Conservation (phyloP, 2,113 vertebrate species). For the Etheostoma spectabile region DNA sequence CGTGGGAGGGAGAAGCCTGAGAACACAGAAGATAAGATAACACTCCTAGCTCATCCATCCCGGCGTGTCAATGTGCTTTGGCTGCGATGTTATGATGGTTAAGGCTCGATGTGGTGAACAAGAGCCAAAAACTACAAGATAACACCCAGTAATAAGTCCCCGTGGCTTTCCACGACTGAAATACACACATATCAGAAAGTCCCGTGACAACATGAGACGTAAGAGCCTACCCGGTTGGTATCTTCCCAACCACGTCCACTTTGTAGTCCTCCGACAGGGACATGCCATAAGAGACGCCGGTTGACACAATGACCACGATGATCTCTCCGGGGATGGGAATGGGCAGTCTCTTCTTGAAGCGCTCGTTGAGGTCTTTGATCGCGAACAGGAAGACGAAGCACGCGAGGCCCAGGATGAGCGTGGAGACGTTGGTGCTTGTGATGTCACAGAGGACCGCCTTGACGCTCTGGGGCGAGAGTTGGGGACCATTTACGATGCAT, state of each 20-base stretch:
- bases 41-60: background rate
- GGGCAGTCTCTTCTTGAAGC: constrained; percentile 92
- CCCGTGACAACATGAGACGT: background rate
- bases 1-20: constrained; percentile 88
- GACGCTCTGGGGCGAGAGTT: constrained; percentile 84
- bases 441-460: constrained; percentile 88
- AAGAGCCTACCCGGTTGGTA: constrained; percentile 90
- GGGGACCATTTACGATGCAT: background rate
- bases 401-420: constrained; percentile 87
- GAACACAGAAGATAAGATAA: constrained; percentile 11
- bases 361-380: constrained; percentile 91
- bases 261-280: constrained; percentile 84
- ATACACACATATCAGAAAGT: background rate
- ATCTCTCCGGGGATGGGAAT: constrained; percentile 98
- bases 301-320: constrained; percentile 94
- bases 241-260: constrained; percentile 90
- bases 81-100: background rate
- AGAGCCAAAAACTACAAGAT: background rate
- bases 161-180: background rate
- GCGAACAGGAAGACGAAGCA: constrained; percentile 89
- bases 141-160: too few species aligned
- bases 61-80: background rate
- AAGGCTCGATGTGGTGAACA: background rate
- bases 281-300: constrained; percentile 91
- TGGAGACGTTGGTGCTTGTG: constrained; percentile 87